A percentile compares a stretch with the other conserved stretches of the same genome.
Conservation (phyloP, 2,113 vertebrate species). For the Corythoichthys haematopterus region DNA sequence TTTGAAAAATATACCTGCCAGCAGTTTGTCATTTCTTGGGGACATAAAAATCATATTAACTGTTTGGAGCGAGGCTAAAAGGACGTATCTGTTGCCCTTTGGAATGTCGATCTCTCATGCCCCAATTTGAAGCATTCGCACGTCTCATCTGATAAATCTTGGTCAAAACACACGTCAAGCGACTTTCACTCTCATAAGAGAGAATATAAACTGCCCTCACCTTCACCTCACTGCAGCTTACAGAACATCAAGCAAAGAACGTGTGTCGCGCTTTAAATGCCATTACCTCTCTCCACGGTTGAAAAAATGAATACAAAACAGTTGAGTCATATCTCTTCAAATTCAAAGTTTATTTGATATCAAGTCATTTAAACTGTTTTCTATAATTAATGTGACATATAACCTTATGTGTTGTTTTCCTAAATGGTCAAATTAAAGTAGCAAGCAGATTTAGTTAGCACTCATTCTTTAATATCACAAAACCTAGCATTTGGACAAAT, state of each 20-base stretch:
- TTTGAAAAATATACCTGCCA: background rate
- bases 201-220: slow-evolving; percentile 16
- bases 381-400: background rate
- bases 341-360: background rate
- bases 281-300: background rate
- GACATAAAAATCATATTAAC: background rate
- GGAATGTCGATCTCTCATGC: background rate
- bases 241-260: background rate
- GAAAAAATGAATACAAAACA: background rate
- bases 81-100: background rate
- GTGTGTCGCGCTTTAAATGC: background rate
- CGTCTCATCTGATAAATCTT: background rate
- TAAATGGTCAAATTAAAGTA: background rate
- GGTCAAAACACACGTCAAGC: background rate
- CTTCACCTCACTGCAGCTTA: slow-evolving; percentile 1
- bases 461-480: background rate
- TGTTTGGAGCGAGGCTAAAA: background rate
- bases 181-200: slow-evolving; percentile 29
- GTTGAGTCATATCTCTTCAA: too few relatives aligned
- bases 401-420: background rate
- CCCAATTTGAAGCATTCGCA: background rate
- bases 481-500: background rate
- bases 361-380: background rate
- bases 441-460: background rate
- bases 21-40: background rate